Evolutionary conservation across 1,140 invertebrate species (phyloP), one percentile per base, ranked within the genome.

Genomic region (Musca vetustissima): DNA sequence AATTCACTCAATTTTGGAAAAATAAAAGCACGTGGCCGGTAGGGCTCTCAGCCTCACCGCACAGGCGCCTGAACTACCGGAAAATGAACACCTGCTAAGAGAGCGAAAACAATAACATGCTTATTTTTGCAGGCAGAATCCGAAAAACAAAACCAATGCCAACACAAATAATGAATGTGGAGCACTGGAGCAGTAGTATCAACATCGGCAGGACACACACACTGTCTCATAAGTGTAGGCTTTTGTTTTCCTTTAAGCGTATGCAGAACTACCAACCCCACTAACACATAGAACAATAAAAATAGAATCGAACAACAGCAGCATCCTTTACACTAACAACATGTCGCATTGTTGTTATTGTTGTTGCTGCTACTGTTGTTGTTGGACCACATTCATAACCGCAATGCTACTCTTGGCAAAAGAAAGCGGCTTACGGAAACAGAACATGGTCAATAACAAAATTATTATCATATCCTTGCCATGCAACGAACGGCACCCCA

Each of bases 361-460:
- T 43, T 43, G 36, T 43, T 13, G 28, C 11, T 43, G 36, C 13
- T 43, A 11, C 9, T 32, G 28, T 32, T 43, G 36, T 11, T 43
- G 11, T 43, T 6, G 36, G 13, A 43, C 36, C 36, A 43, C 36
- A 43, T 8, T 43, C 6, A 43, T 1, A 43, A 43, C 36, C 36
- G 36, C 36, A 43, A 9, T 43, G 11, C 36, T 43, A 43, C 36
- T 43, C 36, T 43, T 6, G 11, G 53, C 13, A 57, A 57, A 13
- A 15, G 25, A 57, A 57, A 25, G 19, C 53, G 11, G 19, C 53
- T 57, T 28, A 57, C 15, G 24, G 25, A 57, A 25, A 28, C 53
- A 57, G 15, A 57, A 57, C 53, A 57, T 57, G 53, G 53, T 57
- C 53, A 57, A 57, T 57, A 57, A 28, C 25, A 57, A 57, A 25